phyloP scores from a whole-genome alignment of 2,888 invertebrate species.

The Oasisia sp. region DNA sequence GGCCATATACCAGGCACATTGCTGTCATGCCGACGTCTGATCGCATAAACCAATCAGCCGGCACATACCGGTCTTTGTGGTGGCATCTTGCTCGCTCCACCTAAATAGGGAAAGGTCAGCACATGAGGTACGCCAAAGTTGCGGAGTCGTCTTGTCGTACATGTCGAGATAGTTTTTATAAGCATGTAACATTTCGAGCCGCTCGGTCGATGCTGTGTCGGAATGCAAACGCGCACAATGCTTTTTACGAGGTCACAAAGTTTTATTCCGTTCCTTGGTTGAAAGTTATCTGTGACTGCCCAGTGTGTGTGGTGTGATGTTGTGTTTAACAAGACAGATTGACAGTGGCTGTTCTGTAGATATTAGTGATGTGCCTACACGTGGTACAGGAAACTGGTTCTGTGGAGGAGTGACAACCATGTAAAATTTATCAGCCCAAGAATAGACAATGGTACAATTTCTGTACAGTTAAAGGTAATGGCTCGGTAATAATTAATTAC shows the following conservation, averaged over 20 bases:
- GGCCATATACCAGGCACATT: not conserved
- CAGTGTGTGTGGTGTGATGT: not conserved
- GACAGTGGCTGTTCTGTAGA: not conserved
- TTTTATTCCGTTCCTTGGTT: not conserved
- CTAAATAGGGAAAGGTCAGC: not conserved
- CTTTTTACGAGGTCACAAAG: slow-evolving; percentile 17
- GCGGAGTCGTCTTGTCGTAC: not conserved
- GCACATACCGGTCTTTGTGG: not conserved
- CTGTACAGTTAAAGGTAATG: not conserved
- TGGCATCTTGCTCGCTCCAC: not conserved
- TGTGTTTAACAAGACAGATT: not conserved
- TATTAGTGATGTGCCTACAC: not conserved
- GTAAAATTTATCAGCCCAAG: not conserved
- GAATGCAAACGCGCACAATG: not conserved
- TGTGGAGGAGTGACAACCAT: not conserved
- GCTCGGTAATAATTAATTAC: not conserved
- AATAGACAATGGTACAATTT: not conserved
- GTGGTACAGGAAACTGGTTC: not conserved
- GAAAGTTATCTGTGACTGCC: not conserved
- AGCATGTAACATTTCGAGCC: not conserved
- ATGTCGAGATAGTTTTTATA: not conserved
- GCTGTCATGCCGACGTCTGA: not conserved
- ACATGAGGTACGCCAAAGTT: not conserved
- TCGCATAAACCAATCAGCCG: not conserved
- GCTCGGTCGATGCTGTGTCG: not conserved